Base-by-base conservation (phyloP, 2,888 invertebrate species). In the Ashinkailepas kermadecensis region DNA sequence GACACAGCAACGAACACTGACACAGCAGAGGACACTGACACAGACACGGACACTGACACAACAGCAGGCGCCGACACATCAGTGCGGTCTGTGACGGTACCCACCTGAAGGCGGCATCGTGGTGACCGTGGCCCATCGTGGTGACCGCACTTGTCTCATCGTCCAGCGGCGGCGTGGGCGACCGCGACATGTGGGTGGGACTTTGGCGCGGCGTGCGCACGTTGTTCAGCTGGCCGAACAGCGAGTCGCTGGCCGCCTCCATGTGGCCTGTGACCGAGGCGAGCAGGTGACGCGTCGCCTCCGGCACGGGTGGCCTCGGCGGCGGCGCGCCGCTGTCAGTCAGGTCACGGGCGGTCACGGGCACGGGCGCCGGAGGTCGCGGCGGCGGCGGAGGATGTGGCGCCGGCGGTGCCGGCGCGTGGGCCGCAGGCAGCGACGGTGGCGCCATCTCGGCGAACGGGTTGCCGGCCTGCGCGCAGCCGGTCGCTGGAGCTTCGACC, bases 371-470 rank as follows among this genome's bases (percentile, higher is more conserved):
- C 65, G 65, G 65, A 10, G 21, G n/a, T 1, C 10, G 21, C 23
- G 21, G 21, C 11, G n/a, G 57, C 21, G 78, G 23, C 56, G 58
- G 11, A 0, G 56, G 57, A 0, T 8, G n/a, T 6, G 57, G 57
- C 12, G 57, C 9, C 13, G 79, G n/a, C 12, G 58, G 25, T 13
- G 58, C 13, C 25, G 79, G 21, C 13, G 57, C 25, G 13, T 23
- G 57, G 11, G 2, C 81, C 18, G 78, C 13, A 1, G 23, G 67
- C 13, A 65, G 18, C 23, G 58, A n/a, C 0, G 82, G 56, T 21
- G 25, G 80, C 23, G 56, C 23, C 25, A 82, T 59, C 15, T 81
- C 82, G 15, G 82, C 83, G 74, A 84, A 84, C 62, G 84, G 83
- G n/a, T 83, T 83, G 39, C 39, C 39, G 78, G 64, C 59, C 18